phyloP scores from a whole-genome alignment of 2,113 vertebrate species.

The Callocephalon fimbriatum region DNA sequence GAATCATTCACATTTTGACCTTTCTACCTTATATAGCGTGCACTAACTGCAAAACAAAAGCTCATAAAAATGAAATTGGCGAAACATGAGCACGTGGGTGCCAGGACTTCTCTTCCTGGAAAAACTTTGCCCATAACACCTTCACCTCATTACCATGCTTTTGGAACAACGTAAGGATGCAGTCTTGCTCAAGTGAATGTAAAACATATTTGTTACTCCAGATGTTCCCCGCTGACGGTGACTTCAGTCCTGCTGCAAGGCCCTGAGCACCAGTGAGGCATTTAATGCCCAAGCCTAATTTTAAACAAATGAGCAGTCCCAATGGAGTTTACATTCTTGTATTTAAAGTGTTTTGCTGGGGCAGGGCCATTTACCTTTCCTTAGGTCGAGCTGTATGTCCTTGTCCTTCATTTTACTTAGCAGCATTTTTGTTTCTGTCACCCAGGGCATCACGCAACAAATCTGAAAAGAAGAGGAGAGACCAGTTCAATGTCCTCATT shows the following conservation, averaged over 20 bases:
- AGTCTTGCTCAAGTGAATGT: not conserved
- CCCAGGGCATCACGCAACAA: slow-evolving; percentile 84
- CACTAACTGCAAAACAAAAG: not conserved
- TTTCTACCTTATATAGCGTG: not conserved
- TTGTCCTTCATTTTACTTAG: not conserved
- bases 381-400: not conserved
- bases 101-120: not conserved
- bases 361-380: not conserved
- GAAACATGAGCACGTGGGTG: not conserved
- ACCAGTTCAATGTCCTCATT: slow-evolving; percentile 86
- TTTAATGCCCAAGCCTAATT: not conserved
- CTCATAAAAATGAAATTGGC: not conserved
- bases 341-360: not conserved
- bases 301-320: not conserved
- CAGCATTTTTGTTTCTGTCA: not conserved
- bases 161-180: not conserved
- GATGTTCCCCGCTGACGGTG: not conserved
- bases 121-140: not conserved
- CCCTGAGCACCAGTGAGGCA: not conserved
- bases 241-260: not conserved
- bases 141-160: not conserved
- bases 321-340: not conserved
- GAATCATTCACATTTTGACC: not conserved
- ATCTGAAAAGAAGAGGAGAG: slow-evolving; percentile 87
- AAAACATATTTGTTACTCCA: not conserved